Conservation (phyloP, 2,888 invertebrate species). For the Apamea anceps region DNA sequence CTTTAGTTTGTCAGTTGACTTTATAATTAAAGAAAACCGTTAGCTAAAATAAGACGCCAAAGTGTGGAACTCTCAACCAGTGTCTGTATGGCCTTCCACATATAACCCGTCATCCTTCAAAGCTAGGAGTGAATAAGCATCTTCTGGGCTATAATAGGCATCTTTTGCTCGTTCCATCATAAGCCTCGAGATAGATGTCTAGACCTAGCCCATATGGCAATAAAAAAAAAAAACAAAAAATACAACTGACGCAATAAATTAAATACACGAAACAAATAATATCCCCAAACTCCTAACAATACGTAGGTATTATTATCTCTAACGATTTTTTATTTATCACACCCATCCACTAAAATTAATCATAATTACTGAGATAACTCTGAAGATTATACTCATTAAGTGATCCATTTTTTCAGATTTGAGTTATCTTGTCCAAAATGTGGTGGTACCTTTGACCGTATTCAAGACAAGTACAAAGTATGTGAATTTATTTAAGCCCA, state of each 20-base stretch:
- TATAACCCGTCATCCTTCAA: too few relatives aligned
- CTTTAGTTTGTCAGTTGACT: background rate
- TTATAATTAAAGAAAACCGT: background rate
- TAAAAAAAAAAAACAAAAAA: too few relatives aligned
- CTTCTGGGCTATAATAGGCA: too few relatives aligned
- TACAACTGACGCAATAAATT: too few relatives aligned
- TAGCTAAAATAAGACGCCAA: too few relatives aligned
- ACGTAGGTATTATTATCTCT: background rate
- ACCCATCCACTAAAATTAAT: constrained; percentile 13
- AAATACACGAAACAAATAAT: background rate
- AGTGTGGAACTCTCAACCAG: too few relatives aligned
- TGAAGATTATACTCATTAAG: constrained; percentile 31
- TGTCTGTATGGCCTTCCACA: too few relatives aligned
- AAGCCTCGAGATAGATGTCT: too few relatives aligned
- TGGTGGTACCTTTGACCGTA: constrained; percentile 6
- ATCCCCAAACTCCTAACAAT: background rate
- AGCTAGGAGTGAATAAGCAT: too few relatives aligned
- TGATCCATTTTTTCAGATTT: constrained; percentile 40
- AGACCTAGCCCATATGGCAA: too few relatives aligned
- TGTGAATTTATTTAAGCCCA: background rate
- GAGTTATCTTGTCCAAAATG: constrained; percentile 16
- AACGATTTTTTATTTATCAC: background rate
- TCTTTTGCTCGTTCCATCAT: too few relatives aligned
- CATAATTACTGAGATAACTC: constrained; percentile 4
- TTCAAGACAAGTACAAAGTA: constrained; percentile 23